Evolutionary conservation across 2,888 invertebrate species (phyloP).

Genomic region (Prenolepis imparis): DNA sequence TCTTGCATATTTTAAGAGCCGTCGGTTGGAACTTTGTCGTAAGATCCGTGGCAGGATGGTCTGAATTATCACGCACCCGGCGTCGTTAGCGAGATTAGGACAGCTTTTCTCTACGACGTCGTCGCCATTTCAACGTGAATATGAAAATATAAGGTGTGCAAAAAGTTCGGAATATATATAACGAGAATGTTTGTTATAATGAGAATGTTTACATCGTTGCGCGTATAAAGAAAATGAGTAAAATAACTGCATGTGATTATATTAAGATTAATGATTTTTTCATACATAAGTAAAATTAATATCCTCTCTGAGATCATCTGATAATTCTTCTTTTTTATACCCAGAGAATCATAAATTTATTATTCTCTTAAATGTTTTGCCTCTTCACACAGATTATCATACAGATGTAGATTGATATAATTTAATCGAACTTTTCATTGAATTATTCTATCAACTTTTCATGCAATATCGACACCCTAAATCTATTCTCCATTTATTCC

Average conservation of each 20-base stretch:
- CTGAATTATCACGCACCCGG: slow-evolving; percentile 58
- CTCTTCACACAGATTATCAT: not conserved
- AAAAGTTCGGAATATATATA: slow-evolving; percentile 11
- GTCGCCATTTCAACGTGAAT: slow-evolving; percentile 24
- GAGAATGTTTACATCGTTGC: not conserved
- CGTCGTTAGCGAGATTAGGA: slow-evolving; percentile 50
- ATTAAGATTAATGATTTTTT: not conserved
- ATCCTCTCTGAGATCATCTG: not conserved
- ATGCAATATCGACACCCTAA: slow-evolving; percentile 55
- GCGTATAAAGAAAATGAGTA: not conserved
- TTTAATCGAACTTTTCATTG: not conserved
- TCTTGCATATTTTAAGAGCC: slow-evolving; percentile 74
- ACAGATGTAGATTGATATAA: not conserved
- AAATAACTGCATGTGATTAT: not conserved
- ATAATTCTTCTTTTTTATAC: not conserved
- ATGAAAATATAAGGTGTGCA: slow-evolving; percentile 22
- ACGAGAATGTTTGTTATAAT: not conserved
- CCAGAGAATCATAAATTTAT: not conserved
- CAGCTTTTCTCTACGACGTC: slow-evolving; percentile 38
- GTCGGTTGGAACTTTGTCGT: slow-evolving; percentile 45
- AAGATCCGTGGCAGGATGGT: slow-evolving; percentile 38
- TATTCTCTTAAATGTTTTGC: not conserved
- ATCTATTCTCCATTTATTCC: slow-evolving; percentile 51
- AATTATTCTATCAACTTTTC: slow-evolving; percentile 11
- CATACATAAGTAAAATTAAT: not conserved